Conservation (phyloP, 1,140 invertebrate species). For the Drosophila mojavensis region DNA sequence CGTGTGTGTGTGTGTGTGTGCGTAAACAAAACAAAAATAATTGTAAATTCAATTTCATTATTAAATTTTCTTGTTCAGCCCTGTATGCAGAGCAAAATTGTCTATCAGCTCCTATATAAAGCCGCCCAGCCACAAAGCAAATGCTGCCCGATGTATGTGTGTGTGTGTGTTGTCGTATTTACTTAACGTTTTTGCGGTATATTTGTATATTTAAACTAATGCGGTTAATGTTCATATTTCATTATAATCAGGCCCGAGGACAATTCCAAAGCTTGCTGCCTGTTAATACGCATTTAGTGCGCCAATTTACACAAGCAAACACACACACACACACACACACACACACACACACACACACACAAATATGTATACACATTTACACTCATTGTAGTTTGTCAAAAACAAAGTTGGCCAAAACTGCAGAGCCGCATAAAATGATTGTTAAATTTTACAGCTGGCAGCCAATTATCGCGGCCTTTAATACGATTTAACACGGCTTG, state of each 20-base stretch:
- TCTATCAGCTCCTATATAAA: slow-evolving; percentile 55
- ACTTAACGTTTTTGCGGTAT: slow-evolving; percentile 67
- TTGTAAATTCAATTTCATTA: slow-evolving; percentile 82
- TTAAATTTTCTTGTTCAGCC: slow-evolving; percentile 67
- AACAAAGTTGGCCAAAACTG: slow-evolving; percentile 53
- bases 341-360: slow-evolving; percentile 11
- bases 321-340: slow-evolving; percentile 9
- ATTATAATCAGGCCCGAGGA: slow-evolving; percentile 72
- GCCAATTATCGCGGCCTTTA: slow-evolving; percentile 67
- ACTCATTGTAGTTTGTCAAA: slow-evolving; percentile 66
- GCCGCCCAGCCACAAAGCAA: slow-evolving; percentile 15
- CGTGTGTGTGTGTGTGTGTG: slow-evolving; percentile 19
- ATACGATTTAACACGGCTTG: slow-evolving; percentile 71
- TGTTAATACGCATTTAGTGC: slow-evolving; percentile 70
- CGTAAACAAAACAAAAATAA: slow-evolving; percentile 73
- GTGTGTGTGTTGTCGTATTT: slow-evolving; percentile 39
- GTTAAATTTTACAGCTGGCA: slow-evolving; percentile 67
- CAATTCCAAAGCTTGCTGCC: slow-evolving; percentile 54
- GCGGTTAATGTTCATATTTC: slow-evolving; percentile 81
- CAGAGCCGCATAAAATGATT: slow-evolving; percentile 48
- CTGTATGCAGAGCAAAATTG: slow-evolving; percentile 34
- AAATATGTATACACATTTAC: background rate
- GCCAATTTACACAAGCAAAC: slow-evolving; percentile 39
- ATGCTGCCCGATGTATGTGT: background rate
- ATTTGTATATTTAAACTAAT: slow-evolving; percentile 77